A percentile compares a stretch with the other conserved stretches of the same genome.
These are phyloP conservation scores for Myiagra hebetior DNA, from an alignment of 2,113 vertebrate genomes.

Conservation along the genomic window DNA sequence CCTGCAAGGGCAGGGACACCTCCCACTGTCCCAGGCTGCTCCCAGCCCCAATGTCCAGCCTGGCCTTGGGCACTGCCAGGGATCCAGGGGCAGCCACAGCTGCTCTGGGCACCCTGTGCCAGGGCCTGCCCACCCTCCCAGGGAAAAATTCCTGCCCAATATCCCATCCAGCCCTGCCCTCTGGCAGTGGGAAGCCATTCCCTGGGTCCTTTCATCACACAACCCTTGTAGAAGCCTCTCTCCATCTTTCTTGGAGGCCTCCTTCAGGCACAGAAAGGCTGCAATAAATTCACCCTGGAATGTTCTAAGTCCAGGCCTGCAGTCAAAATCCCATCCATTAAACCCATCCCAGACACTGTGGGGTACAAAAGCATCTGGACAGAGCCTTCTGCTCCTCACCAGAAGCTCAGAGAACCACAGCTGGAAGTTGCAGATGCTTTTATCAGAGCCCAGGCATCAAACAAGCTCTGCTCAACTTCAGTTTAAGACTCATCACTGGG, in stretches of 20 bases:
- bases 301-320: not conserved
- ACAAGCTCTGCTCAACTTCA: not conserved
- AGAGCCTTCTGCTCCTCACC: not conserved
- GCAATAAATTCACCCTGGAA: not conserved
- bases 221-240: not conserved
- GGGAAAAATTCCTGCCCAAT: not conserved
- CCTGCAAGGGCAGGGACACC: not conserved
- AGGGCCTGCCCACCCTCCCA: not conserved
- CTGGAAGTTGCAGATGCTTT: not conserved
- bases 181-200: not conserved
- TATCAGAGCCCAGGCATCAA: not conserved
- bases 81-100: not conserved
- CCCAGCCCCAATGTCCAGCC: not conserved
- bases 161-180: not conserved
- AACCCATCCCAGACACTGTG: not conserved
- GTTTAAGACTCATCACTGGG: not conserved
- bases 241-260: not conserved
- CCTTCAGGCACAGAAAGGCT: not conserved
- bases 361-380: not conserved
- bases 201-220: not conserved
- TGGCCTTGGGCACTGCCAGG: not conserved
- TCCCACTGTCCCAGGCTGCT: not conserved
- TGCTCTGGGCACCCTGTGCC: not conserved
- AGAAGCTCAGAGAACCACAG: not conserved
- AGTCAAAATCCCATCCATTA: not conserved